Evolutionary conservation across 2,113 vertebrate species (phyloP).

Genomic region (Pseudolaguvia tuberculata): DNA sequence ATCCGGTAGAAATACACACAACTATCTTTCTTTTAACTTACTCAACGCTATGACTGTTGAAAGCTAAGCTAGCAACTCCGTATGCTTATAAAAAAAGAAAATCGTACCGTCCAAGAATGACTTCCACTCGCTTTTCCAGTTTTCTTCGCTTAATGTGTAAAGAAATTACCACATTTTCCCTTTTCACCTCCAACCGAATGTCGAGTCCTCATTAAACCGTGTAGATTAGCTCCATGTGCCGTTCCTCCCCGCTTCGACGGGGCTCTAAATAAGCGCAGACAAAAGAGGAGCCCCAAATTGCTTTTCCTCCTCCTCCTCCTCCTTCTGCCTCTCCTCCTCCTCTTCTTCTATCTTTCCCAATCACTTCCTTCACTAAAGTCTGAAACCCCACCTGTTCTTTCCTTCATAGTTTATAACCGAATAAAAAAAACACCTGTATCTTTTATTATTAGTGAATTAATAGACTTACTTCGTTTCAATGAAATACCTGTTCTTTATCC

Average conservation of each 20-base stretch:
- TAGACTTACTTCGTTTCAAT: too few relatives aligned
- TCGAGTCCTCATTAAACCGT: conserved; percentile 50
- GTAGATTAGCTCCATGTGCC: conserved; percentile 42
- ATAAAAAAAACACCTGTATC: too few relatives aligned
- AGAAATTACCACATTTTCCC: conserved; percentile 38
- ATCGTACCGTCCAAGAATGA: neutral
- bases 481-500: too few relatives aligned
- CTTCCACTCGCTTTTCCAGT: conserved; percentile 1
- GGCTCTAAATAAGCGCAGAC: conserved; percentile 34
- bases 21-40: neutral
- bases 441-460: too few relatives aligned
- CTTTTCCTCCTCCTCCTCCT: conserved; percentile 45
- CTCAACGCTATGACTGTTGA: neutral
- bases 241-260: conserved; percentile 47
- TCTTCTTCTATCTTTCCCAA: conserved; percentile 8
- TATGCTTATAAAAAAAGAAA: neutral
- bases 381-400: conserved; percentile 47
- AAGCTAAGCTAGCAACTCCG: neutral
- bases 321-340: conserved; percentile 52
- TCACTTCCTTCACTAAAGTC: conserved; percentile 35
- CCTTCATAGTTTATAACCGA: too few relatives aligned
- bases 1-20: neutral
- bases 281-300: conserved; percentile 51
- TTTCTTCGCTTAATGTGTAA: neutral
- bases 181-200: conserved; percentile 23